Percentiles rank a stretch among this genome's conserved stretches.
Conservation (phyloP, 1,140 invertebrate genomes). For the Drosophila novamexicana region DNA sequence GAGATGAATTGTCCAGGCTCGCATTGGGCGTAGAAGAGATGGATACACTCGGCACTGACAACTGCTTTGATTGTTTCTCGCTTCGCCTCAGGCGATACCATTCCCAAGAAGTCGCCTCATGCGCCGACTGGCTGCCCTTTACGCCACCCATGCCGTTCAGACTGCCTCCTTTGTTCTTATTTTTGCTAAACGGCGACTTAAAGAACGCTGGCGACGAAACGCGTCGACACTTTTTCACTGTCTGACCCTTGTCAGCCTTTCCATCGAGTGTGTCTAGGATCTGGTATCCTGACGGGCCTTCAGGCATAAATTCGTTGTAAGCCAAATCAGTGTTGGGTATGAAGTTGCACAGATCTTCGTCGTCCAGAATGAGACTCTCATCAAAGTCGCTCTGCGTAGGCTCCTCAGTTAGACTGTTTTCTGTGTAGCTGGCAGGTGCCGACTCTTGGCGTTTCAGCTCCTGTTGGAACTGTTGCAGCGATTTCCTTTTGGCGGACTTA, state of each 20-base stretch:
- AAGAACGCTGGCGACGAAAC: constrained; percentile 88
- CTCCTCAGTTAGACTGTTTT: constrained; percentile 34
- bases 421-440: constrained; percentile 45
- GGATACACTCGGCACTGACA: constrained; percentile 25
- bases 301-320: constrained; percentile 84
- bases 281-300: constrained; percentile 78
- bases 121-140: constrained; percentile 65
- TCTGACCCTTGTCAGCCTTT: constrained; percentile 79
- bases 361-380: constrained; percentile 76
- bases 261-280: constrained; percentile 71
- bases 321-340: constrained; percentile 77
- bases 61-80: constrained; percentile 58
- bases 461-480: constrained; percentile 32
- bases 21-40: constrained; percentile 39
- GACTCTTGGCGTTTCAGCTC: constrained; percentile 70
- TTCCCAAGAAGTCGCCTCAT: constrained; percentile 83
- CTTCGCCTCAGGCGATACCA: constrained; percentile 76
- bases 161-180: constrained; percentile 57
- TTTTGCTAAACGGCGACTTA: constrained; percentile 86
- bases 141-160: constrained; percentile 47
- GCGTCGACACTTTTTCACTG: constrained; percentile 82
- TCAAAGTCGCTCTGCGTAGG: constrained; percentile 68
- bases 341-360: constrained; percentile 79
- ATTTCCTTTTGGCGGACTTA: constrained; percentile 57
- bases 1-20: constrained; percentile 72